Evolutionary conservation across 1,140 invertebrate species (phyloP).

Genomic region (Sycophila sp.): DNA sequence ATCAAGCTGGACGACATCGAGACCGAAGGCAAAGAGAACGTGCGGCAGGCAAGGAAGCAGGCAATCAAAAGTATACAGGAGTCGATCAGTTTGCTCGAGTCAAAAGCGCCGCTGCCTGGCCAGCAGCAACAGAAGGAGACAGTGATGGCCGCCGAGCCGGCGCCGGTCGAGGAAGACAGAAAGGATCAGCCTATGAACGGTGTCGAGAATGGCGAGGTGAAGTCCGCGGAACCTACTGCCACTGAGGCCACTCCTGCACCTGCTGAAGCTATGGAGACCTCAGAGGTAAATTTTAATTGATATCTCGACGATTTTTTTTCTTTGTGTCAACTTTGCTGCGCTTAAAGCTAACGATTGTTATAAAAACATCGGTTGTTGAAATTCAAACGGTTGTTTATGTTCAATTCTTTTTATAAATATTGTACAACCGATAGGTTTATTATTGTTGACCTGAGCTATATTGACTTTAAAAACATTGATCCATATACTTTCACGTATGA

Average conservation of each 20-base stretch:
- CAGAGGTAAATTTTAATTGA: neutral
- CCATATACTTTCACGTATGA: no score
- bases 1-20: slow-evolving; percentile 92
- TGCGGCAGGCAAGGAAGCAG: slow-evolving; percentile 85
- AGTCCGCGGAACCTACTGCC: slow-evolving; percentile 3
- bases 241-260: no score
- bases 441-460: no score
- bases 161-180: slow-evolving; percentile 28
- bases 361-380: no score
- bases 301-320: no score
- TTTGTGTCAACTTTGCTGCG: no score
- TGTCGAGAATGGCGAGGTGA: no score
- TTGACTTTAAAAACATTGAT: no score
- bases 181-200: no score
- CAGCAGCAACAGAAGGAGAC: slow-evolving; percentile 38
- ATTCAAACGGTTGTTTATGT: neutral
- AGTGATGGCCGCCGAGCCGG: slow-evolving; percentile 9
- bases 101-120: slow-evolving; percentile 63
- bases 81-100: slow-evolving; percentile 84
- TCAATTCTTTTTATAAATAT: no score
- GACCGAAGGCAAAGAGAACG: slow-evolving; percentile 88
- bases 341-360: no score
- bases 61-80: slow-evolving; percentile 89
- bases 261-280: slow-evolving; percentile 14
- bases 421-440: no score